Evolutionary conservation across 2,797 vertebrate genomes (phyloP), one percentile per base, ranked within the genome.

Genomic region (Columba guinea): DNA sequence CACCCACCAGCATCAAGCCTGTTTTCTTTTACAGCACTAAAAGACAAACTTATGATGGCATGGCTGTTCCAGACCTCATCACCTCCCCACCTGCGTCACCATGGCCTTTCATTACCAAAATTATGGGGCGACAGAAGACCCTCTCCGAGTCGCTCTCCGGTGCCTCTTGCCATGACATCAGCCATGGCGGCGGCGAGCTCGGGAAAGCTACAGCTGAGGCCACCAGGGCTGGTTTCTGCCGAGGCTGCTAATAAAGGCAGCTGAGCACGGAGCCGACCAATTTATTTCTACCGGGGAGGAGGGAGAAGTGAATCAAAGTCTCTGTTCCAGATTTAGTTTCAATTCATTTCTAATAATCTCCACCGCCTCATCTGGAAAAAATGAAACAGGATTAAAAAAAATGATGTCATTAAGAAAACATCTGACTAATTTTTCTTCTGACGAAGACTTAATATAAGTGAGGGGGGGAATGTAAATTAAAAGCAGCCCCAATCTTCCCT

Each of bases 371-470:
- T 96, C 89, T 93, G 93, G 96, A 96, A 94, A 96, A 96, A 94
- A 96, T 79, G 93, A 96, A 92, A 92, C 48, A 56, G 95, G 96
- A 95, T 97, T 97, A 89, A 96, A 96, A 97, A 96, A 96, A 97
- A 96, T 93, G 89, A 93, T 88, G 89, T 94, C 88, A 93, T 95
- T 96, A 95, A 96, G 94, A 93, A 96, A 96, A 96, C 90, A 96
- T 97, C 95, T 96, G 93, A 94, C 94, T 97, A 95, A 97, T 95
- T 95, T 96, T 96, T 95, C 94, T 95, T 96, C 84, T 88, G 95
- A 97, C 62, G 91, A 94, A 92, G 74, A 70, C 87, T 96, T 97
- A 94, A 95, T 93, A 94, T 89, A 96, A 97, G 94, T 84, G 92
- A 95, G 85, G 90, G 87, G 88, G 88, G 32, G 74, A 97, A 97